Percentiles rank a stretch among this genome's conserved stretches.
Conservation (phyloP, 2,113 vertebrate species). For the Dipodomys ordii region DNA sequence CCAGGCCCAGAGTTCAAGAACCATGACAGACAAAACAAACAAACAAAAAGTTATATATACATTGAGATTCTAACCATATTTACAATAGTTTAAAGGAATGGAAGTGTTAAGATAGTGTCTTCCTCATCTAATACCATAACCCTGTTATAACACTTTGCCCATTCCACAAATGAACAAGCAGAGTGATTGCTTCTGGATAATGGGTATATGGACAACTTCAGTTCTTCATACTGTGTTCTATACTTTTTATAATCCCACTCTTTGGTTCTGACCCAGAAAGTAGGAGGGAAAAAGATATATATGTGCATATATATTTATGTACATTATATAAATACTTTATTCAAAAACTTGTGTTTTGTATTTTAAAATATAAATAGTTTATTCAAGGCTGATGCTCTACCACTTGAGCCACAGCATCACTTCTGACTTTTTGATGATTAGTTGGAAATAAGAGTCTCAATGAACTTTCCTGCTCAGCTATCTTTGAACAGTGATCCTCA, state of each 20-base stretch:
- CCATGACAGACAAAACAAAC: too few relatives aligned
- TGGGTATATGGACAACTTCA: not conserved
- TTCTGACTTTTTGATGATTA: too few relatives aligned
- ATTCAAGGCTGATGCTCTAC: too few relatives aligned
- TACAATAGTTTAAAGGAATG: constrained; percentile 11
- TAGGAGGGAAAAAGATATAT: not conserved
- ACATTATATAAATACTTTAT: too few relatives aligned
- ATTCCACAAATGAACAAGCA: not conserved
- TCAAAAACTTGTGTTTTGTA: too few relatives aligned
- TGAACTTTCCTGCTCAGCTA: too few relatives aligned
- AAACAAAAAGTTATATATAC: not conserved
- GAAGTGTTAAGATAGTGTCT: not conserved
- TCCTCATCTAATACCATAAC: not conserved
- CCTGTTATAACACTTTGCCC: not conserved
- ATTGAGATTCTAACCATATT: not conserved
- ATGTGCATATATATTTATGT: too few relatives aligned
- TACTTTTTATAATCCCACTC: not conserved
- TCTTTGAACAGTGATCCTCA: too few relatives aligned
- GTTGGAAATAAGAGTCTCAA: too few relatives aligned
- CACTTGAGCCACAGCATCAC: too few relatives aligned
- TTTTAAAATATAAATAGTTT: too few relatives aligned
- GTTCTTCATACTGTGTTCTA: not conserved
- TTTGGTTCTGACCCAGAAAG: not conserved
- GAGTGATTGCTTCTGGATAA: not conserved
- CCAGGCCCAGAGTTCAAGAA: too few relatives aligned